These are phyloP conservation scores for Megamerina dolium DNA, from an alignment of 2,888 invertebrate species.

Conservation along the genomic window DNA sequence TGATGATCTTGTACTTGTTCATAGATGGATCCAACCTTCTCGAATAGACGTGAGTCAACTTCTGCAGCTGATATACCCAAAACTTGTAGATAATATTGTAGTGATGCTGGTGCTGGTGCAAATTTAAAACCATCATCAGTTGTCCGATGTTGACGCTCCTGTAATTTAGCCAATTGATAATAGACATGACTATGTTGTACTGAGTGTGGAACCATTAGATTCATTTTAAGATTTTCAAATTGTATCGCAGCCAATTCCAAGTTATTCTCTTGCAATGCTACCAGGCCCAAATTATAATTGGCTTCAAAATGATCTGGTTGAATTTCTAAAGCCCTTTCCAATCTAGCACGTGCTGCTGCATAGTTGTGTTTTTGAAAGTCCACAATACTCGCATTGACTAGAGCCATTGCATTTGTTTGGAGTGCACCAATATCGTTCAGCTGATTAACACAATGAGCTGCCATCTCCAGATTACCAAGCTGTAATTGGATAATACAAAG, in stretches of 20 bases:
- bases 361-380: conserved; percentile 63
- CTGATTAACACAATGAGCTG: conserved; percentile 71
- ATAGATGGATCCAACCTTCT: conserved; percentile 84
- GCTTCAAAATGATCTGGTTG: conserved; percentile 81
- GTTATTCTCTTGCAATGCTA: conserved; percentile 54
- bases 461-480: conserved; percentile 75
- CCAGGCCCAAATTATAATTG: conserved; percentile 68
- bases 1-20: conserved; percentile 87
- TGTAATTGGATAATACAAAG: conserved; percentile 49
- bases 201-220: conserved; percentile 36
- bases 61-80: conserved; percentile 73
- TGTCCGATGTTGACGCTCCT: conserved; percentile 54
- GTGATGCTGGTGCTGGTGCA: conserved; percentile 51
- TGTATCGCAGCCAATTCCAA: conserved; percentile 71
- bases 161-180: conserved; percentile 72
- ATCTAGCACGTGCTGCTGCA: conserved; percentile 65
- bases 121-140: conserved; percentile 21
- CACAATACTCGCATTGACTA: conserved; percentile 81
- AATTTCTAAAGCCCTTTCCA: conserved; percentile 69
- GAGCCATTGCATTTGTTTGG: conserved; percentile 70
- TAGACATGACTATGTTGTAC: conserved; percentile 54
- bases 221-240: conserved; percentile 63
- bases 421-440: conserved; percentile 59
- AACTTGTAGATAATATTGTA: conserved; percentile 67
- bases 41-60: conserved; percentile 83